Conservation (phyloP, 2,797 vertebrate genomes). For the Allenopithecus nigroviridis region DNA sequence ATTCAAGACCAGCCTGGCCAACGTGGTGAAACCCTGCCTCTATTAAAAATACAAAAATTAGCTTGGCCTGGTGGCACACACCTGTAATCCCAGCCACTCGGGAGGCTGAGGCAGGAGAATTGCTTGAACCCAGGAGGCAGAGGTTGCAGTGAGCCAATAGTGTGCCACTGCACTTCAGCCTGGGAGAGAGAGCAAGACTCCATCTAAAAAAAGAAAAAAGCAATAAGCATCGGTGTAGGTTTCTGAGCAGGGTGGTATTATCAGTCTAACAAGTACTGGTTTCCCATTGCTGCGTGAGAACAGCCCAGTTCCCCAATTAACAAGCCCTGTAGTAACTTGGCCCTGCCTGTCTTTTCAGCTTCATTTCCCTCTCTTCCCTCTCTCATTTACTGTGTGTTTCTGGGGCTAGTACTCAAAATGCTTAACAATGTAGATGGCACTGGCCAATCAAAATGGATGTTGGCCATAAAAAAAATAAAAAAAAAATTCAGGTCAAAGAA, state of each 20-base stretch:
- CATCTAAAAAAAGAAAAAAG: background rate
- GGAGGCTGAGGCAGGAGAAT: background rate
- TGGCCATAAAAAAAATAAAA: background rate
- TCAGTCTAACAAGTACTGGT: background rate
- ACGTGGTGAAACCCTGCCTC: background rate
- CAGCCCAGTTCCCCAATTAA: background rate
- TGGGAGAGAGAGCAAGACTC: too few species aligned
- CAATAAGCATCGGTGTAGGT: background rate
- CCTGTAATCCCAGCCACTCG: background rate
- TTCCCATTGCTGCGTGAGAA: background rate
- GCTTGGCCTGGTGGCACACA: background rate
- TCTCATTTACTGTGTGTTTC: background rate
- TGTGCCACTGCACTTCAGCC: background rate
- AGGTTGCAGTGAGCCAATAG: background rate
- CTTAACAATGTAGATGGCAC: background rate
- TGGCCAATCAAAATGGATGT: background rate
- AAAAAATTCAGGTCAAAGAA: background rate
- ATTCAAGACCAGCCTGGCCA: background rate
- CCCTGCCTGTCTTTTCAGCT: background rate
- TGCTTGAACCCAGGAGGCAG: background rate
- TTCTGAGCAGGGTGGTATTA: background rate
- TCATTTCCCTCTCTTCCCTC: background rate
- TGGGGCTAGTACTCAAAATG: background rate
- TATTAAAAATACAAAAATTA: background rate
- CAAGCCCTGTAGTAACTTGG: background rate